Base-by-base conservation (phyloP, 2,888 invertebrate species). In the Microctonus hyperodae region DNA sequence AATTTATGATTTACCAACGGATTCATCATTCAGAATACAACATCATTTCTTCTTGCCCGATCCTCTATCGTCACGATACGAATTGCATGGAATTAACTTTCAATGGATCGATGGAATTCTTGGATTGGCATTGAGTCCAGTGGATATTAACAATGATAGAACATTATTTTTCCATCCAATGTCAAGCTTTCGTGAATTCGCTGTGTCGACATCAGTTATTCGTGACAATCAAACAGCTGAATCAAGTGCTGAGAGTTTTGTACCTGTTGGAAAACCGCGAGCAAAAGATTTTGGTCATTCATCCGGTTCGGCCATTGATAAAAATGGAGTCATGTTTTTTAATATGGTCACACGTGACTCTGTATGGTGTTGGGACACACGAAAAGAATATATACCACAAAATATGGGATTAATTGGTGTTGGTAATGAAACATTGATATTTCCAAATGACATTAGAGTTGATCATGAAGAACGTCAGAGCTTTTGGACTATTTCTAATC, bases 71-170 rank as follows among this genome's bases (percentile, higher is more conserved):
- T 88, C 92, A 3, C 76, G 78, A 74, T 94, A 90, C 77, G 90
- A 90, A 66, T 84, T 94, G 0, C 91, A 92, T 70, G 92, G 91
- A 1, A 77, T 93, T 0, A 90, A 91, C 71, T 94, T 93, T 77
- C 91, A 93, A 76, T 94, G 93, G 94, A 86, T 91, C 7, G 94
- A 94, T 77, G 94, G 94, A 0, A 87, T 94, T 23, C 93, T 94
- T 76, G 92, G 92, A 0, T 83, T 93, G 73, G 89, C 92, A 0
- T 78, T 93, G 53, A 88, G 90, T n/a, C 89, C 90, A 6, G 77
- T 79, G 31, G 78, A 85, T 72, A 80, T 85, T 1, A 78, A 85
- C 62, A 79, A 82, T 22, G 91, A 93, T 58, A 86, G 91, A 59
- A 85, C 89, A 2, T 79, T 94, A 25, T 94, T 89, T 78, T 94